Evolutionary conservation across 2,797 vertebrate species (phyloP), one percentile per base, ranked within the genome.

Genomic region (Avahi laniger): DNA sequence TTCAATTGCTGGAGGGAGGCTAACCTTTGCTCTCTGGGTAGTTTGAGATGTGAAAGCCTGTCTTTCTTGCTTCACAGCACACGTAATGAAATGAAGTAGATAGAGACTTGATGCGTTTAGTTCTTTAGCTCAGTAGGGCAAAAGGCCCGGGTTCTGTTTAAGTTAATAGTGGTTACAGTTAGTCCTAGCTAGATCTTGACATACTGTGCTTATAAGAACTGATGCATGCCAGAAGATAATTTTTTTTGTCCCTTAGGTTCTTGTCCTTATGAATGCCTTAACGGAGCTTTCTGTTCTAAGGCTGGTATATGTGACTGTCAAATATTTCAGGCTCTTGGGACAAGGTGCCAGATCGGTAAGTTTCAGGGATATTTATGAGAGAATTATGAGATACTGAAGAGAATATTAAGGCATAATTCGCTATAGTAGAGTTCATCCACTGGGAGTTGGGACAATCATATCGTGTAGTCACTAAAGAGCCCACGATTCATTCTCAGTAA

Each of bases 331-430:
- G 99, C 99, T 96, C 98, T 99, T 97, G 99, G 99, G 97, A 99
- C 99, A 96, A 99, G 99, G 97, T 99, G 99, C 98, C 99, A 99
- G 98, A 99, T 99, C 98, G 99, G 99, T 99, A 99, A 99, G 99
- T 99, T 96, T 95, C 38, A 92, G 85, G 63, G 65, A 79, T 79
- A 85, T n/a, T 81, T 91, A 67, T 41, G 84, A 88, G 52, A 97
- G 35, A 90, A 73, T 80, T 93, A 61, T 80, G 87, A 95, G 63
- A 89, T 54, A 88, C 82, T 35, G 63, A 88, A 83, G 41, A 84
- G 70, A 96, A 70, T 79, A 89, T 94, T 80, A 95, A 92, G 48
- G 24, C 43, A 10, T 33, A 87, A 72, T 63, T 91, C 97, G 91
- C 92, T 79, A 54, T 97, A 95, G 84, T 35, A 94, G 28, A 41